phyloP scores from a whole-genome alignment of 2,797 vertebrate genomes.

The Thunnus albacares region DNA sequence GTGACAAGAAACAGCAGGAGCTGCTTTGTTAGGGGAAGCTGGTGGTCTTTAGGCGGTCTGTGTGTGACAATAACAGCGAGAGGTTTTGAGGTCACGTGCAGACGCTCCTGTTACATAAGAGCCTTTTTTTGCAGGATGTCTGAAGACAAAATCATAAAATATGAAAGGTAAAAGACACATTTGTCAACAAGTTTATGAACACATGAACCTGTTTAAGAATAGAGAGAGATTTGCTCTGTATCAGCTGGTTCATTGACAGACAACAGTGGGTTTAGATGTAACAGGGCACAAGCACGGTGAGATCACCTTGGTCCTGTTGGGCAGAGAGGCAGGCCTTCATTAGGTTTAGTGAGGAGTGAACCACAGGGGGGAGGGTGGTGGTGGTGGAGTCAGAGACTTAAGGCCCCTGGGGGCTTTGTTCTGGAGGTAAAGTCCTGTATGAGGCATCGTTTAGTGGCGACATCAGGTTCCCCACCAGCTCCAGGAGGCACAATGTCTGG shows the following conservation, averaged over 20 bases:
- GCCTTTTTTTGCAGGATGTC: conserved; percentile 50
- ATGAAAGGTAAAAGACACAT: background rate
- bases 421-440: conserved; percentile 50
- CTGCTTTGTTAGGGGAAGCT: conserved; percentile 10
- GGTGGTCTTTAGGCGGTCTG: conserved; percentile 23
- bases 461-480: conserved; percentile 31
- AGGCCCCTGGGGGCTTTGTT: conserved; percentile 49
- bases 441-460: conserved; percentile 35
- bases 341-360: conserved; percentile 31
- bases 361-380: conserved; percentile 27
- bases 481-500: conserved; percentile 7
- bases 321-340: conserved; percentile 22
- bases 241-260: conserved; percentile 12
- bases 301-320: conserved; percentile 17
- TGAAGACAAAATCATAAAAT: background rate
- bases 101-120: conserved; percentile 67
- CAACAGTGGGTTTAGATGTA: conserved; percentile 15
- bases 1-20: conserved; percentile 40
- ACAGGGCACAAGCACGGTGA: conserved; percentile 18
- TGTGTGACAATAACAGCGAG: conserved; percentile 39
- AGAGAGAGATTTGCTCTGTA: background rate
- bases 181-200: too few species aligned
- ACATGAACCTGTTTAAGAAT: background rate
- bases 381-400: conserved; percentile 21
- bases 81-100: conserved; percentile 53